These are phyloP conservation scores for Amblyjoppa proteus DNA, from an alignment of 2,888 invertebrate species.

Conservation along the genomic window DNA sequence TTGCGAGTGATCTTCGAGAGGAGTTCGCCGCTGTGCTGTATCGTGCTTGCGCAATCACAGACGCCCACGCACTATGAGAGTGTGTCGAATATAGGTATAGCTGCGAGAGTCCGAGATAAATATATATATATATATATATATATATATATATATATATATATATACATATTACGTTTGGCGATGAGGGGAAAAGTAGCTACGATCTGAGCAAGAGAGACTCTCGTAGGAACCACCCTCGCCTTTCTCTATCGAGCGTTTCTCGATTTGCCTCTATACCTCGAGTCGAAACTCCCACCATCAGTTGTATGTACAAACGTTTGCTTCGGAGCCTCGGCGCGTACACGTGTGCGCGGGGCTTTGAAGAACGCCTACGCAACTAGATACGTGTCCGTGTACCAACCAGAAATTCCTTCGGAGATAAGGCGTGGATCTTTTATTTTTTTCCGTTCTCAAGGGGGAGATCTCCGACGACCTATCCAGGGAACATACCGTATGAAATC, in stretches of 20 bases:
- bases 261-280: not conserved
- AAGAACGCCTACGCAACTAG: slow-evolving; percentile 52
- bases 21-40: slow-evolving; percentile 13
- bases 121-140: not conserved
- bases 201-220: slow-evolving; percentile 2
- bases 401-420: slow-evolving; percentile 57
- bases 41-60: slow-evolving; percentile 40
- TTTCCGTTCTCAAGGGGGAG: not conserved
- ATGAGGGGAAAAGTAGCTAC: not conserved
- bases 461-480: not conserved
- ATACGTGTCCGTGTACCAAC: slow-evolving; percentile 40
- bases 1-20: slow-evolving; percentile 25
- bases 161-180: not conserved
- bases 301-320: slow-evolving; percentile 3
- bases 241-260: slow-evolving; percentile 6
- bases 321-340: not conserved
- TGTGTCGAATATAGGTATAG: slow-evolving; percentile 26
- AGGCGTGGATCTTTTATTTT: slow-evolving; percentile 12
- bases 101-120: not conserved
- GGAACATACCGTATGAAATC: not conserved
- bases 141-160: not conserved
- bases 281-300: slow-evolving; percentile 17
- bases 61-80: slow-evolving; percentile 28
- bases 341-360: slow-evolving; percentile 33
- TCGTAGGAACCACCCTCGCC: slow-evolving; percentile 29